Base-by-base conservation (phyloP, 1,140 invertebrate genomes). In the Temnothorax longispinosus region DNA sequence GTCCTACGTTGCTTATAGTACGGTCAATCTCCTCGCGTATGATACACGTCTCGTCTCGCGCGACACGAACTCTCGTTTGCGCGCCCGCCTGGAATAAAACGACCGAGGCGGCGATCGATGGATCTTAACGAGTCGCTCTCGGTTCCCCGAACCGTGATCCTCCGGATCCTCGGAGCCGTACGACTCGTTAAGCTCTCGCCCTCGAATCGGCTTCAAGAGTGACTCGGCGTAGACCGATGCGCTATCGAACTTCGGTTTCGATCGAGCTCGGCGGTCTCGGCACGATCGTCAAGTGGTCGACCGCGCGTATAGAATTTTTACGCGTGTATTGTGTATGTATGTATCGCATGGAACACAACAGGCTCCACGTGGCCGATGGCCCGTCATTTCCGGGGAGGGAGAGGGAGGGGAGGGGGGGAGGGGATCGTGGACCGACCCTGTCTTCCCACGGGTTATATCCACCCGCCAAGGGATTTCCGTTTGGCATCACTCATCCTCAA, bases 211-310 rank as follows among this genome's bases (percentile, higher is more conserved):
- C 52, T 35, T 52, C 13, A 74, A 75, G 32, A 84, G 32, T 60
- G 13, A 60, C 41, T 84, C 69, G 76, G 54, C 64, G 11, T 62
- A 38, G 78, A 27, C 67, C 67, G 47, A 81, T 54, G 56, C 87
- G 52, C 56, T 74, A 88, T 88, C 76, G 78, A 88, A 88, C 86
- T 89, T 71, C 21, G 38, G 69, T 41, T 84, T 21, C 56, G 41
- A 54, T 64, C 44, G 47, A 56, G 67, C 72, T 65, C 60, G 50
- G n/a, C 62, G 32, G 52, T 50, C 71, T 88, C 58, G 62, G 38
- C 56, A 71, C 60, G 44, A 88, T 88, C 54, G 56, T 87, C 64
- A 81, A 75, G 41, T 41, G 65, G 21, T 86, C 50, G n/a, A 54
- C 18, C 80, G 72, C 21, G 71, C 75, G 35, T 15, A 35, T 54